phyloP scores from a whole-genome alignment of 1,140 invertebrate species.

The Agrypnia vestita region DNA sequence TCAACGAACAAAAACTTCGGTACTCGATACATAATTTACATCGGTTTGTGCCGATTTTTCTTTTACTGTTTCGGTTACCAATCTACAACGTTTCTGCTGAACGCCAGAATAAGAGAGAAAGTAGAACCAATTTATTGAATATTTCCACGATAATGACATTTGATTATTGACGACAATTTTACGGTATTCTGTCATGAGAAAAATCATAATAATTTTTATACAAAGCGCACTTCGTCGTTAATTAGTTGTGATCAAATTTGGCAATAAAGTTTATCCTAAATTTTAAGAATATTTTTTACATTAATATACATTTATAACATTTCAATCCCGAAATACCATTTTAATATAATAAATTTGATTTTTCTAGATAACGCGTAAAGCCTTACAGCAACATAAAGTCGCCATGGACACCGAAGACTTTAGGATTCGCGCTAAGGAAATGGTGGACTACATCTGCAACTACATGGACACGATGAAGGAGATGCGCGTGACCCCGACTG shows the following conservation, averaged over 20 bases:
- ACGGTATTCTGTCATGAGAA: neutral
- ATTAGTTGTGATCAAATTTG: no score
- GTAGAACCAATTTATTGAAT: slow-evolving; percentile 15
- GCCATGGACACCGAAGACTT: slow-evolving; percentile 94
- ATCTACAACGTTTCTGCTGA: neutral
- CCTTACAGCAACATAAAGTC: neutral
- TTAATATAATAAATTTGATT: neutral
- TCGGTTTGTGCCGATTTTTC: slow-evolving; percentile 14
- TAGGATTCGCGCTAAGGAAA: slow-evolving; percentile 91
- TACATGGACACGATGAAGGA: slow-evolving; percentile 91
- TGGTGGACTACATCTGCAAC: slow-evolving; percentile 98
- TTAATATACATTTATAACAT: no score
- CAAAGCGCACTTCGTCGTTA: neutral
- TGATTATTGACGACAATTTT: slow-evolving; percentile 24
- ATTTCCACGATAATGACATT: slow-evolving; percentile 36
- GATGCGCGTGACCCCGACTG: slow-evolving; percentile 89
- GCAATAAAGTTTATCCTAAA: no score
- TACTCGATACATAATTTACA: slow-evolving; percentile 27
- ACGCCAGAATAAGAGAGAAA: slow-evolving; percentile 32
- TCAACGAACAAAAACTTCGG: slow-evolving; percentile 17
- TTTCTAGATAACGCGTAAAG: neutral
- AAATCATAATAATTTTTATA: slow-evolving; percentile 3
- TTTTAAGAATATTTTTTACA: no score
- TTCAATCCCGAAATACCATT: no score
- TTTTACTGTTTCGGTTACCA: neutral